Conservation (phyloP, 1,140 invertebrate genomes). For the Samia ricini region DNA sequence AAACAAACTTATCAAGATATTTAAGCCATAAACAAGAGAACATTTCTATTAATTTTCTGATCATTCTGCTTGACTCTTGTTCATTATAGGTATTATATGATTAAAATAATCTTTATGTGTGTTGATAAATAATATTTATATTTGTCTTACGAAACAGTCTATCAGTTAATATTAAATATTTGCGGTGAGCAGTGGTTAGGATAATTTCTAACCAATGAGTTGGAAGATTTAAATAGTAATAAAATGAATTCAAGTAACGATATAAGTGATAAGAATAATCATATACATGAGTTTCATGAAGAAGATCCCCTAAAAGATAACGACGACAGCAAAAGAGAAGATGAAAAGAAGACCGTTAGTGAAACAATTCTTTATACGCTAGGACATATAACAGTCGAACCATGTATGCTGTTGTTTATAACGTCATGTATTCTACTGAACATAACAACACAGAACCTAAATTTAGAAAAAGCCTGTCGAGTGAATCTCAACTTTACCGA, state of each 20-base stretch:
- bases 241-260: constrained; percentile 13
- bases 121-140: not conserved
- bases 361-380: constrained; percentile 30
- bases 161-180: not conserved
- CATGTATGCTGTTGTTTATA: constrained; percentile 47
- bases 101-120: not conserved
- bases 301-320: constrained; percentile 46
- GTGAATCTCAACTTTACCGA: constrained; percentile 60
- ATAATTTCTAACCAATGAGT: not conserved
- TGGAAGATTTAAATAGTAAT: not conserved
- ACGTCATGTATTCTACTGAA: constrained; percentile 38
- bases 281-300: constrained; percentile 39
- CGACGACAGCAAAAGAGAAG: constrained; percentile 17
- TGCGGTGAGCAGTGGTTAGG: constrained; percentile 7
- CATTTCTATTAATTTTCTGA: not conserved
- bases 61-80: not conserved
- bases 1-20: not conserved
- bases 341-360: constrained; percentile 26
- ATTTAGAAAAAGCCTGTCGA: constrained; percentile 61
- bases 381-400: constrained; percentile 58
- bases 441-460: constrained; percentile 53
- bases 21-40: not conserved
- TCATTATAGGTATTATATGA: not conserved
- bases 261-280: constrained; percentile 7
- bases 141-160: not conserved